Evolutionary conservation across 92 coral and sea anemone species (phyloP).

Genomic region (Plumapathes pennacea): DNA sequence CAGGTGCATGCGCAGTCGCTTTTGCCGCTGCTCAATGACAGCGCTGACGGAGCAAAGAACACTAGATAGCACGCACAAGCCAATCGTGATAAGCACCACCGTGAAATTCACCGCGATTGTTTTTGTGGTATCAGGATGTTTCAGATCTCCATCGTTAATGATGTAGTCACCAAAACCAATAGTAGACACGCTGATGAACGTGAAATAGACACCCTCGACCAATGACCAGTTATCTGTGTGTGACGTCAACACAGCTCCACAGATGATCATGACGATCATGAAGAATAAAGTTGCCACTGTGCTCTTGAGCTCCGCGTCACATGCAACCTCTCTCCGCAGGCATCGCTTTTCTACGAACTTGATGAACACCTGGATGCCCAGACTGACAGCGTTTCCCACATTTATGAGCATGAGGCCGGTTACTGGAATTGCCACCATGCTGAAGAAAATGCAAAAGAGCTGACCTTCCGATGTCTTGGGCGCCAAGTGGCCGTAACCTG

Average conservation of each 20-base stretch:
- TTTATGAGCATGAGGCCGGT: constrained; percentile 89
- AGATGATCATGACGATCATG: constrained; percentile 81
- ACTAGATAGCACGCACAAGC: constrained; percentile 93
- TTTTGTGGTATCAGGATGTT: constrained; percentile 56
- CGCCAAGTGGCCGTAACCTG: constrained; percentile 93
- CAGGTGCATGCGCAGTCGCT: constrained; percentile 63
- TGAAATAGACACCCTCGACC: constrained; percentile 88
- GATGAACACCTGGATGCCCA: constrained; percentile 70
- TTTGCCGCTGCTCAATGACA: constrained; percentile 83
- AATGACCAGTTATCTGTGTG: constrained; percentile 92
- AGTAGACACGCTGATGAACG: constrained; percentile 86
- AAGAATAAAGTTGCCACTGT: constrained; percentile 68
- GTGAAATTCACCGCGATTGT: constrained; percentile 73
- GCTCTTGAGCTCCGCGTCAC: constrained; percentile 70
- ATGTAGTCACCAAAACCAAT: constrained; percentile 97
- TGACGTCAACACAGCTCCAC: constrained; percentile 84
- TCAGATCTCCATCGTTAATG: constrained; percentile 81
- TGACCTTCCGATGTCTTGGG: constrained; percentile 91
- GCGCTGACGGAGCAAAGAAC: constrained; percentile 88
- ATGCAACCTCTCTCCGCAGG: constrained; percentile 64
- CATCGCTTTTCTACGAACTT: constrained; percentile 60
- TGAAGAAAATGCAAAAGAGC: constrained; percentile 83
- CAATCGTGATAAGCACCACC: constrained; percentile 75
- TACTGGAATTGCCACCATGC: constrained; percentile 84
- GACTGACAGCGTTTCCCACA: constrained; percentile 83